Evolutionary conservation across 1,140 invertebrate genomes (phyloP).

Genomic region (Bombus superbus): DNA sequence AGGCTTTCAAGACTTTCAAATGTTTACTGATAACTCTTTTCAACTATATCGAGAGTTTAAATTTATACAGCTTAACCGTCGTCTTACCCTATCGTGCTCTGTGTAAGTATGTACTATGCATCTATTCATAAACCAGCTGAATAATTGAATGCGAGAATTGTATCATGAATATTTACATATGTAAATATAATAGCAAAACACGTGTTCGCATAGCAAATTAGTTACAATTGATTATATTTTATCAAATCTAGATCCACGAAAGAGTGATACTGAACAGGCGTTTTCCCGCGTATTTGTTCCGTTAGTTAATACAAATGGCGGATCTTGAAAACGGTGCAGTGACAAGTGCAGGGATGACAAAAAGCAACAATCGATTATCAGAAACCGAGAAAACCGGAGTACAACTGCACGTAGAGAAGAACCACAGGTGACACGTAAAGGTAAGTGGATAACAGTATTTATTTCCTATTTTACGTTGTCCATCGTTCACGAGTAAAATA

Average conservation of each 20-base stretch:
- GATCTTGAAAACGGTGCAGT: background rate
- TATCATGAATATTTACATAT: background rate
- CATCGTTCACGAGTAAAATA: too few species aligned
- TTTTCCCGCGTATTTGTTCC: constrained; percentile 1
- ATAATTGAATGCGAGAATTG: background rate
- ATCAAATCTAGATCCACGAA: background rate
- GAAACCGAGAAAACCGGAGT: background rate
- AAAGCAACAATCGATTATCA: background rate
- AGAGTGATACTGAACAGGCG: background rate
- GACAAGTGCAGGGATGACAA: background rate
- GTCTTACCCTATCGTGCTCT: background rate
- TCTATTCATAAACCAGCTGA: background rate
- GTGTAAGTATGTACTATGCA: too few species aligned
- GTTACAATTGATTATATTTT: background rate
- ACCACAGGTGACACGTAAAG: background rate
- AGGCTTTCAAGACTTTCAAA: background rate
- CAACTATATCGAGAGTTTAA: background rate
- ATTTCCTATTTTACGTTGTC: too few species aligned
- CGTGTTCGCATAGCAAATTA: background rate
- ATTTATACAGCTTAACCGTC: background rate
- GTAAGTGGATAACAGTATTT: background rate
- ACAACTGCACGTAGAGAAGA: too few species aligned
- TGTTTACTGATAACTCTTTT: background rate
- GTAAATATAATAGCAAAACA: background rate
- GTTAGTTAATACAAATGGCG: background rate